Conservation (phyloP, 2,113 vertebrate species). For the Pseudopodoces humilis region DNA sequence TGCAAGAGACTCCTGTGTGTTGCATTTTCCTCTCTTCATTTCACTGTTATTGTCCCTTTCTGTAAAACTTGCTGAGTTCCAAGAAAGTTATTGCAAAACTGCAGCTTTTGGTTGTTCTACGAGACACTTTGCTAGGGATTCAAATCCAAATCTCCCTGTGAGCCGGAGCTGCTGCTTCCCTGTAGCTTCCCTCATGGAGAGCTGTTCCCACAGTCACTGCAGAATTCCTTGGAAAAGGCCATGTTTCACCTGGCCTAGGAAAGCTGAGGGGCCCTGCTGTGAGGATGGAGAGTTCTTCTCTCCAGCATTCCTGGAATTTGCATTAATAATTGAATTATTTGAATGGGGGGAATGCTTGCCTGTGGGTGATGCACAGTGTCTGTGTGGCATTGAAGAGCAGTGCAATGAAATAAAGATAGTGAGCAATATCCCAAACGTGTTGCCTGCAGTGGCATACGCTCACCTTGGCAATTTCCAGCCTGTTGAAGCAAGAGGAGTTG, state of each 20-base stretch:
- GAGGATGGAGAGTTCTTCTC: not conserved
- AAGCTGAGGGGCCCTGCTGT: not conserved
- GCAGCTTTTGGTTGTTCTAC: not conserved
- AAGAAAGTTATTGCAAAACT: not conserved
- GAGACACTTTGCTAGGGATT: not conserved
- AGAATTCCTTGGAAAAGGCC: not conserved
- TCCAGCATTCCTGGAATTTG: not conserved
- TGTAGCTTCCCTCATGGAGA: not conserved
- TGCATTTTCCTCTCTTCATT: not conserved
- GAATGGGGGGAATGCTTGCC: not conserved
- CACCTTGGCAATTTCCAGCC: not conserved
- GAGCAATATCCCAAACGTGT: not conserved
- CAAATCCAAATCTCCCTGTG: not conserved
- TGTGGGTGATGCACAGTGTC: not conserved
- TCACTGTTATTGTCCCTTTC: not conserved
- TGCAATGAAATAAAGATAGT: not conserved
- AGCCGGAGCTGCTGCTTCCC: not conserved
- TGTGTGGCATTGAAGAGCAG: not conserved
- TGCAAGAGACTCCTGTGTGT: not conserved
- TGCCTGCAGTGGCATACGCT: not conserved
- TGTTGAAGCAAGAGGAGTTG: conserved; percentile 61
- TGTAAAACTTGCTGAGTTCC: not conserved
- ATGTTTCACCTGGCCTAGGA: not conserved
- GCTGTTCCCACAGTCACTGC: not conserved
- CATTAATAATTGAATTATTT: not conserved